These are phyloP conservation scores for Hesperophylax magnus DNA, from an alignment of 1,140 invertebrate species.

Conservation along the genomic window DNA sequence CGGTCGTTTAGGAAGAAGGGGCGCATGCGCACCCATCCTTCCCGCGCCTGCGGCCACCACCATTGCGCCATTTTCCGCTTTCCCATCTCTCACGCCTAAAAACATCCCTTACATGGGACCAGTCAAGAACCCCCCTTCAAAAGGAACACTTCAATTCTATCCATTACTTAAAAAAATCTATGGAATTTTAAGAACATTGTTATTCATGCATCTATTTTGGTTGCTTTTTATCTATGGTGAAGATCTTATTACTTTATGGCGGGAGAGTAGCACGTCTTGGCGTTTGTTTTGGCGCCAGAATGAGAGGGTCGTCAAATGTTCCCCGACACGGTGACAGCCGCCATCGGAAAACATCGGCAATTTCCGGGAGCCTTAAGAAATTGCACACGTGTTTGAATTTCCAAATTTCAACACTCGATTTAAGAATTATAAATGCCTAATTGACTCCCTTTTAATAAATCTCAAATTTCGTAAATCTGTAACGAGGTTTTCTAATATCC, in stretches of 20 bases:
- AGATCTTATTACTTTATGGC: constrained; percentile 42
- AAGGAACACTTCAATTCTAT: constrained; percentile 1
- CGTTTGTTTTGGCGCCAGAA: constrained; percentile 55
- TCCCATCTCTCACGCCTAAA: constrained; percentile 18
- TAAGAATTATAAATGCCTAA: too few relatives aligned
- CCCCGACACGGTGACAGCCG: not conserved
- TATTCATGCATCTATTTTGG: not conserved
- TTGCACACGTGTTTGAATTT: constrained; percentile 40
- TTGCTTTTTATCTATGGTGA: not conserved
- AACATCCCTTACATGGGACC: not conserved
- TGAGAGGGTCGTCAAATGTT: constrained; percentile 18
- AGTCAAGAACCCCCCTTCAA: not conserved
- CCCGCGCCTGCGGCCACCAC: constrained; percentile 47
- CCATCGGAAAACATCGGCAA: constrained; percentile 24
- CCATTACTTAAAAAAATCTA: not conserved
- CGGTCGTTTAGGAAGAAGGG: constrained; percentile 40
- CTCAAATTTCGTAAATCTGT: too few relatives aligned
- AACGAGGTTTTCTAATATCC: too few relatives aligned
- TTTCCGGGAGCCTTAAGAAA: constrained; percentile 37
- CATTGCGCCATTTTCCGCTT: constrained; percentile 57
- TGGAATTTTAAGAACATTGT: not conserved
- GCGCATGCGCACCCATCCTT: constrained; percentile 48
- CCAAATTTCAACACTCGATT: not conserved
- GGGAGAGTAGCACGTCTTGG: constrained; percentile 44
- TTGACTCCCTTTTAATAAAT: too few relatives aligned